Evolutionary conservation across 2,888 invertebrate species (phyloP), one percentile per base, ranked within the genome.

Genomic region (Drosophila monieri): DNA sequence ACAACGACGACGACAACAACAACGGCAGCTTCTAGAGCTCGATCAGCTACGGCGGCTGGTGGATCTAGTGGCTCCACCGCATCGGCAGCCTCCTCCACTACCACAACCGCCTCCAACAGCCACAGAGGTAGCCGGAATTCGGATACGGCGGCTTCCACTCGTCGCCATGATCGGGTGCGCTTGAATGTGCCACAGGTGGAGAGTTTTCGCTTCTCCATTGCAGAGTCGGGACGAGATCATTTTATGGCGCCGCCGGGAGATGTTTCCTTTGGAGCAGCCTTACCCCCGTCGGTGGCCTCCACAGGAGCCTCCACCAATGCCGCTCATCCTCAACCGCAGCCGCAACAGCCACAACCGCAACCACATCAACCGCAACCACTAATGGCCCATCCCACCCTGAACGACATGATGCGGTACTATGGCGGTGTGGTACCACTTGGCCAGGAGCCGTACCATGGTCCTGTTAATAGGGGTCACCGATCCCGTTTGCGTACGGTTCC

Each of bases 351-450:
- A 15, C 39, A 4, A 41, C 39, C 3, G 9, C 39, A 18, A 9
- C 6, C 18, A 8, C 18, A 37, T n/a, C 37, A 41, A 18, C 39
- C 39, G 10, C 15, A 4, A 8, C 15, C 58, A 6, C 25, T 37
- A 12, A 8, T 37, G 18, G 0, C 23, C 0, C 44, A 54, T n/a
- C 51, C 55, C 9, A 46, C 56, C 3, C 14, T 70, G 6, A 37
- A 8, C 3, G 70, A 74, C 10, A 46, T 73, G 52, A 53, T 70
- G 65, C 60, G 65, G 9, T 58, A 48, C 53, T 69, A 64, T 44
- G 44, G 48, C 14, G 43, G 41, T 14, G 32, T 15, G 12, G 39
- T 55, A 3, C 43, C 25, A 1, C 14, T 25, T 18, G 43, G 43
- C 15, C 39, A 52, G 9, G 54, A 59, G 14, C 27, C 10, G 6